Base-by-base conservation (phyloP, 2,113 vertebrate species). In the Hypocryptadius cinnamomeus region DNA sequence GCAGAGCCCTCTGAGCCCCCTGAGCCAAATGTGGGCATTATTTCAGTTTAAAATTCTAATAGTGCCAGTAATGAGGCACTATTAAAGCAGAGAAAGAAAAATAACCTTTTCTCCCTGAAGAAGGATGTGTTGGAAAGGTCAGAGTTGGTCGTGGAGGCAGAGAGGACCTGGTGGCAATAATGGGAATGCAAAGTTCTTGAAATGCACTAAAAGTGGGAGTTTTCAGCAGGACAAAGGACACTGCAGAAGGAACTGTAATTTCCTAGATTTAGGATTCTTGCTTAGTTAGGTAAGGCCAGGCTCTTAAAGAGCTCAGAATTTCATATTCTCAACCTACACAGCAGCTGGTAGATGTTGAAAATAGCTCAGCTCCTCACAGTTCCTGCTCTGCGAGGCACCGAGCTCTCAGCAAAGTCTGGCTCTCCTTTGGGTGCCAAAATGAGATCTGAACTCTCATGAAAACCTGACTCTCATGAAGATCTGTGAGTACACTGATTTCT, bases 301-400 rank as follows among this genome's bases (percentile, higher is more conserved):
- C 71, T 79, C 89, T 85, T 51, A 74, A 92, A 90, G 94, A 81
- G 92, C 90, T 93, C 64, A 93, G 91, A 77, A 83, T 94, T 94
- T 93, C 48, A 13, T 85, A 61, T 94, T 93, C 82, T 25, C 92
- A 93, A 80, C 96, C 95, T 93, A 96, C 95, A 93, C 94, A 96
- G 89, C 94, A 95, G 89, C 96, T 96, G 94, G 85, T 91, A 53
- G 79, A 6, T 42, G 66, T 93, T 85, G 57, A 96, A 94, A 96
- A 96, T 96, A 96, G 94, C 95, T 95, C 92, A 61, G 4, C 78
- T 85, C 74, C 85, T 79, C 64, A 57, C 91, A 89, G 91, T 47
- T 92, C 91, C 87, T 87, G 66, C 93, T 86, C 90, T 66, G 70
- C 19, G n/a, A 87, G 78, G 92, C 94, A 50, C 47, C 3, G 42